Evolutionary conservation across 2,888 invertebrate genomes (phyloP), one percentile per base, ranked within the genome.

Genomic region (Drosophila robusta): DNA sequence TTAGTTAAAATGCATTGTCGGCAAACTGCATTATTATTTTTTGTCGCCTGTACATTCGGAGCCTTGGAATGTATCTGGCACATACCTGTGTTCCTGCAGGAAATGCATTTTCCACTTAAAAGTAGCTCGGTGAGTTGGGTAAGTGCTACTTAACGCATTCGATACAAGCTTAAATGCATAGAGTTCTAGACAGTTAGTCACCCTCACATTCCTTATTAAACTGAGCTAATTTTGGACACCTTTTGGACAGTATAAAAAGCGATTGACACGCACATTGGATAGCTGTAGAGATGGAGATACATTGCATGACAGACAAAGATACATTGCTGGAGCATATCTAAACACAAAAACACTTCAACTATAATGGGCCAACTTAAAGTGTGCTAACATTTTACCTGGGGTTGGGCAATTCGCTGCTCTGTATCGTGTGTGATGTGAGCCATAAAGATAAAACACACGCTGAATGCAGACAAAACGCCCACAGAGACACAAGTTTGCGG

Each of bases 51-150:
- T 39, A 62, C 16, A 62, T 56, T 39, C 56, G 39, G 47, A 54
- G 69, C 57, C 74, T 74, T 55, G 65, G 62, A 80, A 78, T 80
- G 86, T 77, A 74, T 80, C 73, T 81, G 75, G 50, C 58, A 46
- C 39, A 49, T 41, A 29, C 39, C 57, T 65, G 55, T 44, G 49
- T 52, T 57, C 44, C 61, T 49, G 47, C 60, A 78, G 81, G 78
- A 89, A 82, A 87, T 80, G 87, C 78, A 88, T 87, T 84, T 87
- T 80, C 77, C 82, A 90, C 74, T 75, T 82, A 83, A 72, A 70
- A 71, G 70, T 71, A 38, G 69, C 49, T 49, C 67, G 57, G 46
- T 68, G 56, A 54, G 65, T 75, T 78, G 67, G 63, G 72, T 62
- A 67, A 68, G 75, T 62, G 87, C 65, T 84, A 72, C 79, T 85